These are phyloP conservation scores for Dendrolimus houi DNA, from an alignment of 2,888 invertebrate species.

Conservation along the genomic window DNA sequence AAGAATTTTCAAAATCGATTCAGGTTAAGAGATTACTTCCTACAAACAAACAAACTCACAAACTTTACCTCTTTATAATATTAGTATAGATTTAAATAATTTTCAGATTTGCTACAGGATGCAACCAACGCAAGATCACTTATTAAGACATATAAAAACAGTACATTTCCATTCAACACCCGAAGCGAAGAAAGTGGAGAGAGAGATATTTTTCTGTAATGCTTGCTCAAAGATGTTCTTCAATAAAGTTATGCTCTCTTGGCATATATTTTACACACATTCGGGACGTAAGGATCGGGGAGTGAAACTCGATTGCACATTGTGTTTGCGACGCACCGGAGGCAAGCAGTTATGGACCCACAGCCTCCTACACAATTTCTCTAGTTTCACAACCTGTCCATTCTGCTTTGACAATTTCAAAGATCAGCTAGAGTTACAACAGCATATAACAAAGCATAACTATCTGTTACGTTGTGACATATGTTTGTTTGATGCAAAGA, in stretches of 20 bases:
- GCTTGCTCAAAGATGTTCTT: constrained; percentile 39
- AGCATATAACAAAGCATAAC: constrained; percentile 29
- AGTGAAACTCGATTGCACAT: neutral
- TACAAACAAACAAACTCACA: too few species aligned
- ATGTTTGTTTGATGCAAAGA: constrained; percentile 24
- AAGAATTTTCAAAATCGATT: too few species aligned
- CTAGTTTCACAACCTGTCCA: constrained; percentile 22
- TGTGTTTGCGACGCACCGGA: fast-evolving
- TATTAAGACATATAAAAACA: constrained; percentile 32
- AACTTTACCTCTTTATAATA: too few species aligned
- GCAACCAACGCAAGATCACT: constrained; percentile 3
- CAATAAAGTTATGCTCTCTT: constrained; percentile 32
- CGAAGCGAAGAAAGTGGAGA: constrained; percentile 26
- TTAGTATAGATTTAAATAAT: neutral
- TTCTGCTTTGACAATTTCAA: constrained; percentile 21
- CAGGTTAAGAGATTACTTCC: too few species aligned
- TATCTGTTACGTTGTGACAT: constrained; percentile 7
- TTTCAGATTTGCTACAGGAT: constrained; percentile 39
- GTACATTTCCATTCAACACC: constrained; percentile 36
- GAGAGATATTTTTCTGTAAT: constrained; percentile 42
- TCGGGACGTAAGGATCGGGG: neutral
- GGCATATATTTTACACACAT: constrained; percentile 26
- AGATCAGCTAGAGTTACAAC: neutral
- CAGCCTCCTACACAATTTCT: neutral
- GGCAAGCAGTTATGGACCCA: constrained; percentile 4